These are phyloP conservation scores for Julus scanicus DNA, from an alignment of 2,888 invertebrate genomes.

Conservation along the genomic window DNA sequence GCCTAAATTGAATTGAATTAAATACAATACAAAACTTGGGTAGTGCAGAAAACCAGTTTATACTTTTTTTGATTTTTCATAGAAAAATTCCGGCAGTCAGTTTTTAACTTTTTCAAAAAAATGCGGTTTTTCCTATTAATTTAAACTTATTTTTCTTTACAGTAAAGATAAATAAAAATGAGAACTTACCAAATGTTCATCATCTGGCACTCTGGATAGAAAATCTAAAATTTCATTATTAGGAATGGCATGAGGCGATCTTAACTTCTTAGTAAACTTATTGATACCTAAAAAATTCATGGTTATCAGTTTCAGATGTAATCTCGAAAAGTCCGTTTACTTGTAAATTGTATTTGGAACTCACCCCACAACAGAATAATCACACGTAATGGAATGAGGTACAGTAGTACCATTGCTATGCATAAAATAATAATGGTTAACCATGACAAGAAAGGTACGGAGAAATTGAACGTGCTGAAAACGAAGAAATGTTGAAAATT, in stretches of 20 bases:
- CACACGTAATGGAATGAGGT: conserved; percentile 88
- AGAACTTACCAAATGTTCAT: conserved; percentile 87
- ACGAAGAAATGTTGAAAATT: neutral
- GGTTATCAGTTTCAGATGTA: conserved; percentile 5
- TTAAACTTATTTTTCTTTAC: too few species aligned
- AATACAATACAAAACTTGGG: too few species aligned
- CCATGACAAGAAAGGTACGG: conserved; percentile 94
- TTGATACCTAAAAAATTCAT: conserved; percentile 72
- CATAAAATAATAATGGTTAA: conserved; percentile 84
- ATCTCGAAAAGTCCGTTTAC: too few species aligned
- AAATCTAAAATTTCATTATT: conserved; percentile 97
- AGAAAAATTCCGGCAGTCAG: too few species aligned
- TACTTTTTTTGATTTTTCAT: too few species aligned
- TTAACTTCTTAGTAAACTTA: conserved; percentile 92
- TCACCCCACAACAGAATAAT: conserved; percentile 91
- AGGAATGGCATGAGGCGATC: conserved; percentile 92
- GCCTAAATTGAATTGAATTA: too few species aligned
- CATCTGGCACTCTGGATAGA: conserved; percentile 92
- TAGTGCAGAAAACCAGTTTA: too few species aligned
- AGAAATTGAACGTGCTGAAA: conserved; percentile 94
- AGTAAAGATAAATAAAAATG: too few species aligned
- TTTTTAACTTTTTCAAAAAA: too few species aligned
- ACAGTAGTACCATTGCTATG: conserved; percentile 81
- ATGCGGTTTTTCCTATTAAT: too few species aligned
- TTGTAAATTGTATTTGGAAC: too few species aligned